Evolutionary conservation across 2,888 invertebrate species (phyloP).

Genomic region (Malthinus seriepunctatus): DNA sequence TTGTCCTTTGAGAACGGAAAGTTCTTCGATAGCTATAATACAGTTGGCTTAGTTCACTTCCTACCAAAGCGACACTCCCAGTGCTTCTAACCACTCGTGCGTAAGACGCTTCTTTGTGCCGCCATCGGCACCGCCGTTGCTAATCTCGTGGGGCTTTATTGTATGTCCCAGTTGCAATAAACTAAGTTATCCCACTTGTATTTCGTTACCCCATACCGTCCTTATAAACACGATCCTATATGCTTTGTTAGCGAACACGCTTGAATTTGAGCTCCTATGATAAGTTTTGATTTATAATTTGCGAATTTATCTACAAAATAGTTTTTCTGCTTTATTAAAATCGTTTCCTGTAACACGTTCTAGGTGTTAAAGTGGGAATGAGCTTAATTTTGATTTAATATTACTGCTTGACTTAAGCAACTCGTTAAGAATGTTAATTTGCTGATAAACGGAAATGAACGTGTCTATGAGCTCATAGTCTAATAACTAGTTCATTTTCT

Average conservation of each 20-base stretch:
- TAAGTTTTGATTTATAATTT: no score
- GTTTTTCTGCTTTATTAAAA: no score
- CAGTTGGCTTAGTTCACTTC: slow-evolving; percentile 29
- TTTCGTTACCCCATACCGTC: slow-evolving; percentile 24
- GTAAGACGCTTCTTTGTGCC: slow-evolving; percentile 31
- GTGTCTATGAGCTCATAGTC: no score
- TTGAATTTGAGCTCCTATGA: no score
- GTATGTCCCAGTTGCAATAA: slow-evolving; percentile 30
- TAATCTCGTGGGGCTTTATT: slow-evolving; percentile 32
- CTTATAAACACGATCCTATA: slow-evolving; percentile 25
- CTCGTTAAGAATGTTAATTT: no score
- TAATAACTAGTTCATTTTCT: no score
- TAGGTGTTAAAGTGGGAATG: no score
- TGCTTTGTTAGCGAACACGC: slow-evolving; percentile 14
- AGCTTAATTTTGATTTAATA: no score
- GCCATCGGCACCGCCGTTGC: slow-evolving; percentile 30
- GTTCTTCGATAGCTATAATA: slow-evolving; percentile 27
- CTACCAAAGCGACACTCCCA: slow-evolving; percentile 22
- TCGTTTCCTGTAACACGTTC: no score
- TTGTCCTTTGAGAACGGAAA: slow-evolving; percentile 30
- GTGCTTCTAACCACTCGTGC: slow-evolving; percentile 28
- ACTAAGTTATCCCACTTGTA: slow-evolving; percentile 30
- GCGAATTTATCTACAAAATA: no score
- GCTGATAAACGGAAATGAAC: no score
- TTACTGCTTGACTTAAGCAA: no score